Evolutionary conservation across 2,113 vertebrate species (phyloP), one percentile per base, ranked within the genome.

Genomic region (Spermophilus dauricus): DNA sequence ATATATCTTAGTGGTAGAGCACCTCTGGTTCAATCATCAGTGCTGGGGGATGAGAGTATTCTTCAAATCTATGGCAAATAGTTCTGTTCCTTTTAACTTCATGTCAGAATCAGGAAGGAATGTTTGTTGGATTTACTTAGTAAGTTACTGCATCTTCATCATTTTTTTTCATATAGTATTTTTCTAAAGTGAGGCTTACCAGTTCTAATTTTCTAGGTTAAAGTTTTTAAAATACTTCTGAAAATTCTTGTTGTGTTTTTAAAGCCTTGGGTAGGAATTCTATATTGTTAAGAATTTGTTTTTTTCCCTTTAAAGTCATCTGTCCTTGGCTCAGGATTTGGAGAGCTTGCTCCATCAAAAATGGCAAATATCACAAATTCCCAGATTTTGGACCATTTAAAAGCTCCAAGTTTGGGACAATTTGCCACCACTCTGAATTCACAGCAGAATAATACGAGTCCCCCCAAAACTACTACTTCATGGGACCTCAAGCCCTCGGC

Each of bases 261-360:
- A 58, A 92, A 80, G 13, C 51, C 16, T 93, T 11, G 11, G 8
- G 5, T 58, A 75, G 9, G 80, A 89, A 81, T 73, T 93, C 30
- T 70, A 20, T 93, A 75, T 96, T 85, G 56, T 67, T 97, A 53
- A 97, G 56, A 70, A 34, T 37, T 72, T 95, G 32, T 90, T 91
- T 95, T 96, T 76, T 30, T 88, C 53, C 11, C 85, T 91, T 85
- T 95, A 83, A 2, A 99, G 99, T 99, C 99, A 65, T 99, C 99
- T 89, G 99, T 99, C 85, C 98, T 99, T 92, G 99, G 99, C 94
- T 99, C 99, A 98, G 99, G 99, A 86, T 99, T 99, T 98, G 99
- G 99, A 88, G 99, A 99, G 67, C 98, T 99, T 32, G 98, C 98
- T 85, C 98, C 99, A 83, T 98, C 99, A 93, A 99, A 99, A 98